phyloP scores from a whole-genome alignment of 1,140 invertebrate genomes.

The Polypedilum vanderplanki region DNA sequence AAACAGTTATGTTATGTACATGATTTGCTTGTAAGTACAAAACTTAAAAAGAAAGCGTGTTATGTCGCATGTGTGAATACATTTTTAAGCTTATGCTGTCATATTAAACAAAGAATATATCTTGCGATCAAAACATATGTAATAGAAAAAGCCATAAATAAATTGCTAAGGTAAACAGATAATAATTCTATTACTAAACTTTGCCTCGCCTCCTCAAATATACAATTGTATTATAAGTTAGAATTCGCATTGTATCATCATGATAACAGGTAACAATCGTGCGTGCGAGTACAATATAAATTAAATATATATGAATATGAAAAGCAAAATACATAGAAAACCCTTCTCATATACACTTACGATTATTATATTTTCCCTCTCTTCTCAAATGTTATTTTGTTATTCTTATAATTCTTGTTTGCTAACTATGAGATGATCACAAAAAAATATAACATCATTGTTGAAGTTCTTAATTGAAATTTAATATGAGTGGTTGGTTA shows the following conservation, averaged over 20 bases:
- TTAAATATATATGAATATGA: background rate
- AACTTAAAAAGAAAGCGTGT: background rate
- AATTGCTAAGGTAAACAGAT: constrained; percentile 24
- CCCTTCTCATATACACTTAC: too few species aligned
- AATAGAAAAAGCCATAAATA: constrained; percentile 6
- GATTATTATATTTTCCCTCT: too few species aligned
- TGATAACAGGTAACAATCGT: constrained; percentile 23
- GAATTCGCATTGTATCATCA: constrained; percentile 9
- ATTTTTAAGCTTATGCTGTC: background rate
- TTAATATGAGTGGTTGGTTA: background rate
- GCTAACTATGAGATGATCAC: background rate
- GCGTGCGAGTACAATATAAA: constrained; percentile 5
- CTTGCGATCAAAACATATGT: background rate
- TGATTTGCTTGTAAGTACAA: background rate
- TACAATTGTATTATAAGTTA: background rate
- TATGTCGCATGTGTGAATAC: background rate
- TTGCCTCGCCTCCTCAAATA: background rate
- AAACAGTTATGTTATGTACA: too few species aligned
- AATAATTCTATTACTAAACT: constrained; percentile 23
- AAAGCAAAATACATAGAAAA: background rate
- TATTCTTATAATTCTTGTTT: too few species aligned
- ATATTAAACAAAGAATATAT: background rate
- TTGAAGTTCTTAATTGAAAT: background rate
- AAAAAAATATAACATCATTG: background rate
- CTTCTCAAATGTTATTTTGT: too few species aligned